phyloP scores from a whole-genome alignment of 2,113 vertebrate genomes.

The Micronycteris hirsuta region DNA sequence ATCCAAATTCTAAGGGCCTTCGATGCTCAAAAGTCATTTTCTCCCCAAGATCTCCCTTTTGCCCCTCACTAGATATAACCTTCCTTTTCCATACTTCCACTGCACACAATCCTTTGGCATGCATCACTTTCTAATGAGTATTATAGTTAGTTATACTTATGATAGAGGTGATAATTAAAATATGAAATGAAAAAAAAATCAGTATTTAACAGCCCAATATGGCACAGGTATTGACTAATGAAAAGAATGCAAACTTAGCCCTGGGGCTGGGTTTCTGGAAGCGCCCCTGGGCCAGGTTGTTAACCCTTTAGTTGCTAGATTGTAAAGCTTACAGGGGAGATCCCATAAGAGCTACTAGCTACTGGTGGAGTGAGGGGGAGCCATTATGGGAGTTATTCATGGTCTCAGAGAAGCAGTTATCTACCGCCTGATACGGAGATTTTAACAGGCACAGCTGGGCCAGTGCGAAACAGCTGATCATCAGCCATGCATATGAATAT shows the following conservation, averaged over 20 bases:
- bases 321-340: background rate
- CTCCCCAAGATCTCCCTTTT: background rate
- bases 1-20: background rate
- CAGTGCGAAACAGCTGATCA: background rate
- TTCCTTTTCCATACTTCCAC: background rate
- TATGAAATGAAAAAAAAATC: conserved; percentile 20
- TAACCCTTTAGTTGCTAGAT: conserved; percentile 22
- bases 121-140: background rate
- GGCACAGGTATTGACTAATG: background rate
- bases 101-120: background rate
- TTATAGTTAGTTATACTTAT: background rate
- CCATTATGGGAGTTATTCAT: background rate
- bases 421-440: background rate
- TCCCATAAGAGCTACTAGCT: background rate
- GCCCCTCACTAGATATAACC: background rate
- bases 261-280: background rate
- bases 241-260: background rate
- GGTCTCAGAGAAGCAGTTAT: background rate
- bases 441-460: background rate
- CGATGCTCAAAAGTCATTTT: background rate
- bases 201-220: background rate
- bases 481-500: background rate
- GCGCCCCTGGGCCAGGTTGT: background rate
- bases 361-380: background rate
- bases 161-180: background rate